Evolutionary conservation across 2,888 invertebrate genomes (phyloP), one percentile per base, ranked within the genome.

Genomic region (Antheraea assamensis): DNA sequence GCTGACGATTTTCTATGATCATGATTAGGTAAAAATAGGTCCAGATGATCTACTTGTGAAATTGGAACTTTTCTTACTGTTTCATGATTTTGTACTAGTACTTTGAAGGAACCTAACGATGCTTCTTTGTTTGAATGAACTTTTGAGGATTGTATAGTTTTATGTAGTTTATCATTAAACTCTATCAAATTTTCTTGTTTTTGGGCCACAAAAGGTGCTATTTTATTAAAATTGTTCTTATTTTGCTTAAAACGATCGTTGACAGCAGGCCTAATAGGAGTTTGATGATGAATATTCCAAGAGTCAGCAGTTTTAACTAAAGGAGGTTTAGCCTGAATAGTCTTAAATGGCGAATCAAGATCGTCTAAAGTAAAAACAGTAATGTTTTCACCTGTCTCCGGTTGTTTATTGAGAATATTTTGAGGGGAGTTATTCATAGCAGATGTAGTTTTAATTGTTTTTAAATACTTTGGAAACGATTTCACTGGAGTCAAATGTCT

Each of bases 351-450:
- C 71, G 82, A 76, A 52, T 84, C 84, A 47, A 82, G 74, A 74
- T 89, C 87, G 21, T 86, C 84, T 58, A 86, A 77, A 71, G 86
- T 87, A 72, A 88, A 90, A 49, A 86, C 84, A 21, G 90, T 90
- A 10, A 88, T 84, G 76, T 91, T 91, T 49, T 87, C 82, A 74
- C 78, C 82, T 35, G 77, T 77, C 17, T 35, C 71, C 15, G 71
- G 74, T 42, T 74, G 71, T 71, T 73, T 74, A 3, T 72, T 31
- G 31, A 78, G 72, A 21, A 73, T 73, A 76, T 76, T 75, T 66
- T 80, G 75, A n/a, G 74, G 61, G 55, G 74, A 74, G 24, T 74
- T 77, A 76, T 79, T 75, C 30, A 79, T 76, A 24, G 76, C 73
- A 7, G 78, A 75, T 17, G 76, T 42, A 21, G 85, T 81, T 4